Percentiles rank a stretch among this genome's conserved stretches.
Conservation (phyloP, 2,797 vertebrate species). For the Petrocephalus schoutedeni region DNA sequence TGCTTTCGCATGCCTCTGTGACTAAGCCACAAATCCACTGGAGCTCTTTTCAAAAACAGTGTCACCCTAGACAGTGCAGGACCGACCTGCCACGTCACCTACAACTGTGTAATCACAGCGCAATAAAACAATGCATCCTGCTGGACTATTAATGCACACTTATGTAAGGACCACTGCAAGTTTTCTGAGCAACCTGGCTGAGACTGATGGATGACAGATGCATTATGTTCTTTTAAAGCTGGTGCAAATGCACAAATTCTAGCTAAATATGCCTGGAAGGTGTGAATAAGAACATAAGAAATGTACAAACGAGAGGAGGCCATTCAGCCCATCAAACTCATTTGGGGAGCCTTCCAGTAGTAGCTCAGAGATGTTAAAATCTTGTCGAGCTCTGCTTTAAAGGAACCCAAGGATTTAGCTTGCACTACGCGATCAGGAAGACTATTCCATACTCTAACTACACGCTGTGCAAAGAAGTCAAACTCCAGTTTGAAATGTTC, state of each 20-base stretch:
- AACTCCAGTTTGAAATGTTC: too few relatives aligned
- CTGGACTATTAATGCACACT: conserved; percentile 45
- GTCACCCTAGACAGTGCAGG: neutral
- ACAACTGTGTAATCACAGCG: neutral
- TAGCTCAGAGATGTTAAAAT: too few relatives aligned
- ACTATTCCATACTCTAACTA: too few relatives aligned
- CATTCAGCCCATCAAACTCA: too few relatives aligned
- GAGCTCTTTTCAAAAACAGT: neutral
- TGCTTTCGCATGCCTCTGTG: neutral
- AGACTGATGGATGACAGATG: neutral
- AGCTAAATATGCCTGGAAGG: neutral
- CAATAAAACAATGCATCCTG: neutral
- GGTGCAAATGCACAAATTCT: neutral
- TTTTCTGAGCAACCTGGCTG: neutral
- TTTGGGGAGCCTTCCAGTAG: too few relatives aligned
- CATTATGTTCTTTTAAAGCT: neutral
- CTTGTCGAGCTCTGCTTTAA: too few relatives aligned
- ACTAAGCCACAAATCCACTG: neutral
- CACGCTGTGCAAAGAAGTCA: too few relatives aligned
- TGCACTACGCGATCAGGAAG: too few relatives aligned
- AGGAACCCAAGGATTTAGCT: too few relatives aligned
- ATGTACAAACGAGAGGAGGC: too few relatives aligned
- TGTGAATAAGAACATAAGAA: neutral
- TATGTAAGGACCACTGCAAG: neutral
- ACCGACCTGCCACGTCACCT: neutral